Base-by-base conservation (phyloP, 1,140 invertebrate genomes). In the Anastrepha obliqua region DNA sequence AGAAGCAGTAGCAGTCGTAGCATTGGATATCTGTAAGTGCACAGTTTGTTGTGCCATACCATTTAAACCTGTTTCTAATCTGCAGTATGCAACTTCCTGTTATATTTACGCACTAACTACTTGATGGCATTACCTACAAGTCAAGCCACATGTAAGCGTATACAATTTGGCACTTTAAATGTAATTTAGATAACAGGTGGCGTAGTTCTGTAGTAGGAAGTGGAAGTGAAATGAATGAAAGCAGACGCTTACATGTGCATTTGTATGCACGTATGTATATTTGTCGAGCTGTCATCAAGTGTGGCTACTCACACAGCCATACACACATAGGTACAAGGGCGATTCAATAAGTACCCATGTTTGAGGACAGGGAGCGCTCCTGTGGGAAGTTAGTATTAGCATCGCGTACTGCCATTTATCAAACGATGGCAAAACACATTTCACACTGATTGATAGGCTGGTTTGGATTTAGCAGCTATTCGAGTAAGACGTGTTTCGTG, bases 81-180 rank as follows among this genome's bases (percentile, higher is more conserved):
- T 67, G 20, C 62, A 64, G 62, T 15, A 20, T 64, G 64, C 64
- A 67, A 29, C 2, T 39, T 67, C 64, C 64, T 67, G 39, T 67
- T 67, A 20, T 20, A 39, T 67, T 67, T 20, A 29, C 39, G 29
- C 64, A 67, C 29, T 11, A 29, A 67, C 11, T 65, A 9, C 29
- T 65, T 29, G 20, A 29, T n/a, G 29, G 20, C n/a, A n/a, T 39
- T 20, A 29, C 11, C 29, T 13, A 67, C 64, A 74, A 47, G 67
- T 74, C 42, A 74, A 47, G 67, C 74, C 17, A 3, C 74, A 81
- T 55, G 74, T 55, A 81, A 20, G 44, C 74, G 47, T 81, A 81
- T 51, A 81, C 74, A 17, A 20, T 81, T 81, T 55, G 2, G 15
- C 17, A n/a, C 70, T n/a, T 15, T 5, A 74, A 74, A 39, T 74